Evolutionary conservation across 2,797 vertebrate genomes (phyloP).

Genomic region (Ctenosaura bakeri): DNA sequence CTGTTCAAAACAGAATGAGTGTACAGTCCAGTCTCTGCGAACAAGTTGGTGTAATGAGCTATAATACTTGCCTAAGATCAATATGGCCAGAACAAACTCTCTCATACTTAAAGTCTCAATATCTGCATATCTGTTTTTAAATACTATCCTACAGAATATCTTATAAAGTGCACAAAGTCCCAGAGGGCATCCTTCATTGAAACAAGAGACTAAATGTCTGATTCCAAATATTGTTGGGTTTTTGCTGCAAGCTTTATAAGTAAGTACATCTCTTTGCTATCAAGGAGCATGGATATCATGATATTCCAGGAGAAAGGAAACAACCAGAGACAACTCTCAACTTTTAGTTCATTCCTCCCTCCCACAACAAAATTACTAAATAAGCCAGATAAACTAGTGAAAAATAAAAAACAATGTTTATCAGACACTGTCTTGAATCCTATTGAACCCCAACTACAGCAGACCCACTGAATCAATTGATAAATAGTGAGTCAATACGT

Average conservation of each 20-base stretch:
- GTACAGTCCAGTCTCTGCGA: background rate
- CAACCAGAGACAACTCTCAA: background rate
- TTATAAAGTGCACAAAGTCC: background rate
- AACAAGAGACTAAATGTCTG: background rate
- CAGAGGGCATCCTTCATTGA: background rate
- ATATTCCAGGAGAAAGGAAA: background rate
- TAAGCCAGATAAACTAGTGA: background rate
- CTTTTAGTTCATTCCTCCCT: background rate
- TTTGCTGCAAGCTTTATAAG: background rate
- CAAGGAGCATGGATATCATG: background rate
- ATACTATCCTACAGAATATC: background rate
- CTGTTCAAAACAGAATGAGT: background rate
- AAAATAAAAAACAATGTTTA: slow-evolving; percentile 2
- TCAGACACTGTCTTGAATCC: too few species aligned
- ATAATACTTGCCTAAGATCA: background rate
- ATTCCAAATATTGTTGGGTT: background rate
- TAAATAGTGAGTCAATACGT: too few species aligned
- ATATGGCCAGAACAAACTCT: background rate
- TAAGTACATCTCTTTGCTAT: background rate
- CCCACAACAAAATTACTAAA: background rate
- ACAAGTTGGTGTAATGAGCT: background rate
- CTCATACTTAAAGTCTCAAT: background rate
- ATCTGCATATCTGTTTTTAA: background rate
- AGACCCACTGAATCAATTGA: too few species aligned
- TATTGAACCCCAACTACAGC: too few species aligned